Base-by-base conservation (phyloP, 2,888 invertebrate species). In the Cyaniris semiargus region DNA sequence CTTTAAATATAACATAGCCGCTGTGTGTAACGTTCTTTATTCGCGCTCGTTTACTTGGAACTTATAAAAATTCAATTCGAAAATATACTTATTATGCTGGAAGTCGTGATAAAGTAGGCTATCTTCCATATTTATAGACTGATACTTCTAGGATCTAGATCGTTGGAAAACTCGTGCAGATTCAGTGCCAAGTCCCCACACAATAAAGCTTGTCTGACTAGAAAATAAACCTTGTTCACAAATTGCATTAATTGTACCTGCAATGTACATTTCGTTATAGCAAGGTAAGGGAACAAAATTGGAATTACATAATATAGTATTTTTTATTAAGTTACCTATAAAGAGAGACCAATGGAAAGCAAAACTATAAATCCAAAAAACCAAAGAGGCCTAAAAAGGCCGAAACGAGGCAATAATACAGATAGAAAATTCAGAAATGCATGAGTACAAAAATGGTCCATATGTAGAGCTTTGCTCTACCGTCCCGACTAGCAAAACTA, bases 91-190 rank as follows among this genome's bases (percentile, higher is more conserved):
- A 66, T 66, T 66, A 66, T 66, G 66, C 66, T 15, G 27, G 27
- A 31, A 10, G 10, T 66, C 15, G 66, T 13, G 15, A 66, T 18
- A 66, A 31, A 18, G 27, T 66, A 31, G 66, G 66, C 18, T 66
- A 66, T 60, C 60, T 60, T 60, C 23, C 23, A 60, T 60, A 60
- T 60, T 60, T 60, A 60, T 60, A 60, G 60, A 60, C 13, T 60
- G 23, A 60, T 23, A 60, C 23, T 60, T 60, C 60, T 60, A 60
- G 60, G 23, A 60, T 60, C 60, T 60, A 60, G 60, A 60, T 10
- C 60, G 23, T 21, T 60, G 23, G 60, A 60, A 58, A 23, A 23
- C 10, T 58, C 8, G 58, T 13, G 60, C 10, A 10, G 23, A 23
- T 60, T 60, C 60, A 60, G 60, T 60, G 23, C 60, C 60, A 60